Evolutionary conservation across 53 echinoderm and acorn worm species (phyloP), one percentile per base, ranked within the genome.

Genomic region (Temnopleurus reevesii): DNA sequence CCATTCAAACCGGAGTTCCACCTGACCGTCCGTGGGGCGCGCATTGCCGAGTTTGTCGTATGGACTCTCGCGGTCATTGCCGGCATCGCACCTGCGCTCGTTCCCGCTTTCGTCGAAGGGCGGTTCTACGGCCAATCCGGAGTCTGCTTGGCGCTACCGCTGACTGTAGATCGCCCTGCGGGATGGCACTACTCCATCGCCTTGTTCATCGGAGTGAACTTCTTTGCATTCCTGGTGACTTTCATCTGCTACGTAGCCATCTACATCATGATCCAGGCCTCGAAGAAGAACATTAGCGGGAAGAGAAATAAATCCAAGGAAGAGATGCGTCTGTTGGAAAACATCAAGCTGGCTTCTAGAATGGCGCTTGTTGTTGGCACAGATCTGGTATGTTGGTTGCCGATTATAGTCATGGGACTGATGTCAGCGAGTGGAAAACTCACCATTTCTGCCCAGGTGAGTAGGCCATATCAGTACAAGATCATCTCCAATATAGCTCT

Each of bases 71-170:
- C 79, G 4, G 60, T 49, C 28, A 35, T 91, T 26, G 36, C 82
- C 19, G 81, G 89, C 18, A 15, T 93, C 29, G n/a, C 76, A n/a
- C 89, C 89, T 5, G 15, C 27, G 53, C 47, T 59, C n/a, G 61
- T 92, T 10, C 89, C 89, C 8, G 31, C 49, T 9, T 91, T 51
- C 56, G 59, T 90, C 28, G 46, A 38, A 17, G 66, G 28, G 1
- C 53, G 23, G 17, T 92, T 77, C 81, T 94, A 94, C 86, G 94
- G 94, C 7, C 59, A 90, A 23, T 91, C 91, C 1, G 60, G 85
- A 18, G 94, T 94, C 21, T 94, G 94, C 61, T 60, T 94, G 43
- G 91, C 94, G 8, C 25, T 94, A 8, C 94, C 91, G 0, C 66
- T 94, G 3, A 77, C 91, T 2, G 46, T 36, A 0, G 86, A 90